Conservation (phyloP, 2,888 invertebrate species). For the Chrysotoxum bicinctum region DNA sequence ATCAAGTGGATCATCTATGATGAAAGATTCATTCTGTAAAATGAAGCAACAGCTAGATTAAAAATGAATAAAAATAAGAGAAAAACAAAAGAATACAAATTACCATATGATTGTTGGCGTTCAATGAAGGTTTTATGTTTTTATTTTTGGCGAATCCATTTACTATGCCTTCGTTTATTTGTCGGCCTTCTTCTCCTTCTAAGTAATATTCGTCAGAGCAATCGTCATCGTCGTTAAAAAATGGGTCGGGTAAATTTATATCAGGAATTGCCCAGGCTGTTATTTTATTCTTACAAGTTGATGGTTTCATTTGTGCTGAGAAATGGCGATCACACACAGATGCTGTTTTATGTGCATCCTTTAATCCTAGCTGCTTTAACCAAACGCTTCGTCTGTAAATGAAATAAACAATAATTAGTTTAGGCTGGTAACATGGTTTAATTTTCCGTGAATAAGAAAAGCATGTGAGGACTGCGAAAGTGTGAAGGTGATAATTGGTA, state of each 20-base stretch:
- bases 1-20: constrained; percentile 14
- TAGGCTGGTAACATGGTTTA: neutral
- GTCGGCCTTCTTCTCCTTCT: neutral
- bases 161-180: neutral
- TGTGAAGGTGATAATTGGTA: too few species aligned
- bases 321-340: constrained; percentile 51
- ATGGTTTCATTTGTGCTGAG: constrained; percentile 37
- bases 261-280: constrained; percentile 57
- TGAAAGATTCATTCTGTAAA: neutral
- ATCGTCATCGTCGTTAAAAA: neutral
- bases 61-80: neutral
- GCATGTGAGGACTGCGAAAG: too few species aligned
- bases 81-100: neutral
- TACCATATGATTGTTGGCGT: neutral
- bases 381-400: constrained; percentile 44
- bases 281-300: neutral
- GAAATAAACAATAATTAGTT: neutral
- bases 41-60: neutral
- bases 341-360: neutral
- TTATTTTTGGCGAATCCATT: constrained; percentile 19
- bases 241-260: constrained; percentile 31
- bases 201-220: neutral
- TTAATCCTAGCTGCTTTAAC: constrained; percentile 48
- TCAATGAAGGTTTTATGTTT: neutral
- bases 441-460: too few species aligned